phyloP scores from a whole-genome alignment of 2,797 vertebrate species.

The Molossus alvarezi region DNA sequence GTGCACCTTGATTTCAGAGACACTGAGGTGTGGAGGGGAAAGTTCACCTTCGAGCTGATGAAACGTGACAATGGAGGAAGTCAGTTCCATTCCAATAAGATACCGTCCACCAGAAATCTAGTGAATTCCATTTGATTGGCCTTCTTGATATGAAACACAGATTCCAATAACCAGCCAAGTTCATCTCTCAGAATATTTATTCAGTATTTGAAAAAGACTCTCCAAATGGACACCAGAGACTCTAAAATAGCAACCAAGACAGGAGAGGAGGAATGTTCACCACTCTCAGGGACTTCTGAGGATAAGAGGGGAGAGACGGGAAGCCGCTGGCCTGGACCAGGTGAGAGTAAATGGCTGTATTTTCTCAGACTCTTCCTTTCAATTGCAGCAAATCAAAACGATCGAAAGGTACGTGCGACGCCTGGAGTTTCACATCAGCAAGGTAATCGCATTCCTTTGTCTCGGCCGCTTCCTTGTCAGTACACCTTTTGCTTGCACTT shows the following conservation, averaged over 20 bases:
- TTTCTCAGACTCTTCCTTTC: constrained; percentile 79
- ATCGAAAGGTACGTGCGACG: constrained; percentile 98
- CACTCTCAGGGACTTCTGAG: neutral
- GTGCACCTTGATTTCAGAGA: neutral
- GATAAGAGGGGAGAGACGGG: neutral
- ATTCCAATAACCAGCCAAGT: neutral
- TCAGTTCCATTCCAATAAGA: neutral
- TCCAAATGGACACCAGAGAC: neutral
- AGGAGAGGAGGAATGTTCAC: neutral
- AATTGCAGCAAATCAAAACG: constrained; percentile 97
- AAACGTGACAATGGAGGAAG: neutral
- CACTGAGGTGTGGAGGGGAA: neutral
- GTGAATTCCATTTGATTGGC: neutral
- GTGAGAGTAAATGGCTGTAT: neutral
- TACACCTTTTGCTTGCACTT: neutral
- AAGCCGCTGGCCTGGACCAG: neutral
- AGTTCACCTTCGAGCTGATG: neutral
- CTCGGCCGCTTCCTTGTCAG: constrained; percentile 72
- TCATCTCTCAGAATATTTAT: neutral
- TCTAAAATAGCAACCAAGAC: neutral
- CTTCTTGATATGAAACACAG: neutral
- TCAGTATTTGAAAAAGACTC: neutral
- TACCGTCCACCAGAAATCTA: neutral
- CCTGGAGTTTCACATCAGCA: constrained; percentile 99
- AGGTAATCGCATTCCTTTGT: constrained; percentile 91